Conservation (phyloP, 2,113 vertebrate species). For the Noctilio leporinus region DNA sequence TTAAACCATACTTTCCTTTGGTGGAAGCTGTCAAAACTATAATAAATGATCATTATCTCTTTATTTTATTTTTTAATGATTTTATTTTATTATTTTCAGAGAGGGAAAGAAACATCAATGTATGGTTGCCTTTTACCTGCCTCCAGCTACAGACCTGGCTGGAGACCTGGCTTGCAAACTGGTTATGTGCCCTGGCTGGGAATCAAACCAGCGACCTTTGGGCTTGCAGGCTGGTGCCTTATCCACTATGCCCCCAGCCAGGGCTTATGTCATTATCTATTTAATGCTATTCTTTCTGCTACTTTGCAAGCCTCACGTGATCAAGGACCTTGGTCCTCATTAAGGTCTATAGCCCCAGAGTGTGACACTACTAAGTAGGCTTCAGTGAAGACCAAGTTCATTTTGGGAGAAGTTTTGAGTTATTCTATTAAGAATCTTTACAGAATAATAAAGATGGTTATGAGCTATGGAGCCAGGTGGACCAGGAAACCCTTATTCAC, state of each 20-base stretch:
- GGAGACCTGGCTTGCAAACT: too few relatives aligned
- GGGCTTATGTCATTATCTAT: not conserved
- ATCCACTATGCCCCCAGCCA: too few relatives aligned
- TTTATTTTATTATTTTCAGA: too few relatives aligned
- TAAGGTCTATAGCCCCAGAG: not conserved
- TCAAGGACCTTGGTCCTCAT: not conserved
- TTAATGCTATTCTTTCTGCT: slow-evolving; percentile 16
- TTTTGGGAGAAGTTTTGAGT: not conserved
- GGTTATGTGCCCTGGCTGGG: too few relatives aligned
- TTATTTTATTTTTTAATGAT: too few relatives aligned
- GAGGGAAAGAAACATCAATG: too few relatives aligned
- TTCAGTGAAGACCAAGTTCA: not conserved
- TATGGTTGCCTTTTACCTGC: too few relatives aligned
- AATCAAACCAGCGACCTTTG: too few relatives aligned
- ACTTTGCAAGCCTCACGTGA: not conserved
- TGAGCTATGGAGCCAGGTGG: not conserved
- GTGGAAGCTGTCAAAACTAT: not conserved
- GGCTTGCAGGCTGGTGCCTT: too few relatives aligned
- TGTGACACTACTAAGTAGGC: not conserved
- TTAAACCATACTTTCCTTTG: not conserved
- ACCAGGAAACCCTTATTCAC: not conserved
- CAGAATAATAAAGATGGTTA: not conserved
- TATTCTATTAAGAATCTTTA: not conserved
- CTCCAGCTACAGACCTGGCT: too few relatives aligned
- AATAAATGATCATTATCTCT: not conserved